Evolutionary conservation across 2,113 vertebrate species (phyloP), one percentile per base, ranked within the genome.

Genomic region (Erpornis zantholeuca): DNA sequence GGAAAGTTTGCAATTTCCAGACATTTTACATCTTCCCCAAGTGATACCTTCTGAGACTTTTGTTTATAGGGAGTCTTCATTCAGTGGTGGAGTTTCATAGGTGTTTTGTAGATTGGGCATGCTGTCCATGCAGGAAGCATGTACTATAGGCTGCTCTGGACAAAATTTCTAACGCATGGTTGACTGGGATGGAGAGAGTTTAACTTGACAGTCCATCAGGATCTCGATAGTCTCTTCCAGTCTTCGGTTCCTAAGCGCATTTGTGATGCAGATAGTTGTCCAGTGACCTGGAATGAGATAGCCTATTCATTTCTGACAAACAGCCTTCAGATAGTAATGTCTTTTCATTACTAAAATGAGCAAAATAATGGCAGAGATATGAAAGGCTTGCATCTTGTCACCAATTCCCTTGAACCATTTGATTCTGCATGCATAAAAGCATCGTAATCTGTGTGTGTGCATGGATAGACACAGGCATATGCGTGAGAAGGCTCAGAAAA

Each of bases 271-370:
- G 88, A 92, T 60, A 90, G 76, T 60, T 96, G 88, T 79, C 90
- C 82, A 72, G 44, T 95, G 92, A 82, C 95, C 88, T 94, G 95
- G 91, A 93, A 82, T 73, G 69, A 91, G 93, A 53, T 36, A 90
- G 83, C 61, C 90, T 87, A 92, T 96, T 96, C 64, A 95, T 77
- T 93, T 91, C 93, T 93, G 87, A 96, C 93, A 94, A 96, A 88
- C 71, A 93, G 93, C 80, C 76, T 90, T 92, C 93, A 95, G 82
- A 95, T 71, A 88, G 69, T 54, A 65, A 88, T 83, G 78, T 76
- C 91, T 97, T 97, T 90, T 45, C 54, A 77, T 80, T 83, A 79
- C 76, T 75, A 69, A 86, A 92, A 90, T 81, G 63, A 92, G 49
- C 42, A 93, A 92, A 96, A 82, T 94, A 83, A 91, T 84, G 68